Base-by-base conservation (phyloP, 2,113 vertebrate species). In the Onychostruthus taczanowskii region DNA sequence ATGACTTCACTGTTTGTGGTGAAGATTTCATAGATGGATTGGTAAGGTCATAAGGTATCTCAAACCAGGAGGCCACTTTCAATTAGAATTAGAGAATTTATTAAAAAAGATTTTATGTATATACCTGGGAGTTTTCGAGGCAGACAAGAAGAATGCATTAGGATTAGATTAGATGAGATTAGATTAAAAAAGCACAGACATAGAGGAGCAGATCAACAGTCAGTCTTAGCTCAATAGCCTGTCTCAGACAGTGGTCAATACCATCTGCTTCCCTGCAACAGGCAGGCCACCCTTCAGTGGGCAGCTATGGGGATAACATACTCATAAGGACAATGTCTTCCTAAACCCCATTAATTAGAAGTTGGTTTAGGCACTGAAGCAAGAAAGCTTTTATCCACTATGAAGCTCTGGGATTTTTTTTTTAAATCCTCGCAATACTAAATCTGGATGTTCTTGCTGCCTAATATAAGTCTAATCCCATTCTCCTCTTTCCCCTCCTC, bases 261-360 rank as follows among this genome's bases (percentile, higher is more conserved):
- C 8, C 53, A 75, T 44, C 61, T 67, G 44, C 70, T 93, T 27
- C 37, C 55, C 70, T 73, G 84, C 49, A 85, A 83, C 26, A 66
- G n/a, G 28, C 74, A 89, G 35, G 67, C n/a, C 46, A 93, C 44
- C 69, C 87, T 94, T 95, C 87, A 93, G 18, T 84, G 53, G 80
- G 30, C 53, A 96, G 87, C 78, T 76, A 15, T 73, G 70, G 53
- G 83, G 70, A 95, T 95, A 95, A 94, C 75, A 79, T 49, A 39
- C 74, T 66, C 74, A 50, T 87, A 90, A 91, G 91, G 91, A 87
- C 77, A 76, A 58, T 49, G 30, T 68, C 53, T 79, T 89, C 64
- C 74, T 92, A 96, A 95, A 78, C 43, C 49, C 31, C 56, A 53
- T 89, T 96, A 94, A 96, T 96, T 96, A 94, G 89, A 94, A 91